Evolutionary conservation across 1,140 invertebrate genomes (phyloP), one percentile per base, ranked within the genome.

Genomic region (Druon quercuslanigerum): DNA sequence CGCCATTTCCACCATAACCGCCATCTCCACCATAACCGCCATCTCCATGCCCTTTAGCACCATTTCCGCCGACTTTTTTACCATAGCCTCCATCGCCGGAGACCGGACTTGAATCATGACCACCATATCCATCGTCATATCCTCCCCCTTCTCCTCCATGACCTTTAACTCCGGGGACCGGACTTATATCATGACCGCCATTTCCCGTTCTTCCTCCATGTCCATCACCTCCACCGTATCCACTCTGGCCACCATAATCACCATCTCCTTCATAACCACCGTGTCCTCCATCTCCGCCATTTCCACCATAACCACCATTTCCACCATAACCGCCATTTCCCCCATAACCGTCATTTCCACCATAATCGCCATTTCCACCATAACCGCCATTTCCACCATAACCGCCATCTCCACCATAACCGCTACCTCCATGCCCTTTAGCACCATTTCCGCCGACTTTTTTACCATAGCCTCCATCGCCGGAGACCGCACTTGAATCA

Each of bases 251-350:
- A 25, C 25, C 25, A 25, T 25, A 25, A 3, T 25, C 25, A 25
- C 25, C 25, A 25, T 25, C 25, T 25, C 25, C 25, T 25, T 25
- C 25, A 25, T 25, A 25, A 25, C 25, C 25, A 74, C 74, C 73
- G 66, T 82, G 57, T 72, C 50, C 71, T 20, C 71, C 50, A 71
- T 73, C 79, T 79, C 70, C 20, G 51, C 71, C 73, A 17, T 52
- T n/a, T 70, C 13, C 51, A 46, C 8, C 2, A 50, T 20, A 50
- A 14, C 50, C 51, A 2, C 71, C 33, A 8, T 3, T 17, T 70
- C 19, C 16, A 40, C 14, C 56, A 57, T 77, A 19, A 11, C 56
- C 50, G 16, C 71, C 70, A 9, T 50, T 50, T 76, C 73, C 72
- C 50, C 13, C 19, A 25, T 54, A 79, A 20, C 78, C 78, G 70